Evolutionary conservation across 2,888 invertebrate genomes (phyloP).

Genomic region (Polietes domitor): DNA sequence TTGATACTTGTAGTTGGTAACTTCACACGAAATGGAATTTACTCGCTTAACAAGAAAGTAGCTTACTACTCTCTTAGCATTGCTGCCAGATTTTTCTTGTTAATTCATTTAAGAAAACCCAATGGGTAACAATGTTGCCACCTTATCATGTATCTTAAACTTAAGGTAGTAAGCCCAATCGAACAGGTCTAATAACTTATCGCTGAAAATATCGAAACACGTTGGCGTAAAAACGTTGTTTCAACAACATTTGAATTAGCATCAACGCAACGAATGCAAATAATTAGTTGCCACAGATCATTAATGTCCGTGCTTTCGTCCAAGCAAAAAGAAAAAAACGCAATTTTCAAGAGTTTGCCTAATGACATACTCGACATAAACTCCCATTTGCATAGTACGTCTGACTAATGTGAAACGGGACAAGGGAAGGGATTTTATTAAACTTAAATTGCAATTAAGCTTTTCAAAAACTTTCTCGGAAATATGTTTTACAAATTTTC

Average conservation of each 20-base stretch:
- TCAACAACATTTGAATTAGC: neutral
- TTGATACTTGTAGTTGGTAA: constrained; percentile 16
- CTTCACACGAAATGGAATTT: constrained; percentile 22
- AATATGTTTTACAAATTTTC: neutral
- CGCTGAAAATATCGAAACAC: neutral
- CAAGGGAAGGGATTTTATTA: neutral
- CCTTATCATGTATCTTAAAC: constrained; percentile 10
- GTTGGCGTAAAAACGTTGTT: neutral
- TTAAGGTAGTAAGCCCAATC: neutral
- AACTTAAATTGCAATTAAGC: neutral
- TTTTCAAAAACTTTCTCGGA: neutral
- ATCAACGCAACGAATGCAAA: constrained; percentile 1
- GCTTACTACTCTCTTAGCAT: too few species aligned
- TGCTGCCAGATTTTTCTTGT: too few species aligned
- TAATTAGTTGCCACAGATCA: neutral
- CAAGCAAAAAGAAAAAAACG: constrained; percentile 15
- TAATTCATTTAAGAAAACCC: constrained; percentile 19
- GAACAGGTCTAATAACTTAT: constrained; percentile 4
- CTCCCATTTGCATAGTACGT: neutral
- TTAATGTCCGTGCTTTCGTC: constrained; percentile 17
- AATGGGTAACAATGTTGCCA: constrained; percentile 15
- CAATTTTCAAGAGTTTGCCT: constrained; percentile 4
- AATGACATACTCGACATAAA: neutral
- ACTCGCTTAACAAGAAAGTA: too few species aligned
- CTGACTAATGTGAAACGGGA: neutral